phyloP scores from a whole-genome alignment of 2,797 vertebrate genomes.

The Lacerta viridis region DNA sequence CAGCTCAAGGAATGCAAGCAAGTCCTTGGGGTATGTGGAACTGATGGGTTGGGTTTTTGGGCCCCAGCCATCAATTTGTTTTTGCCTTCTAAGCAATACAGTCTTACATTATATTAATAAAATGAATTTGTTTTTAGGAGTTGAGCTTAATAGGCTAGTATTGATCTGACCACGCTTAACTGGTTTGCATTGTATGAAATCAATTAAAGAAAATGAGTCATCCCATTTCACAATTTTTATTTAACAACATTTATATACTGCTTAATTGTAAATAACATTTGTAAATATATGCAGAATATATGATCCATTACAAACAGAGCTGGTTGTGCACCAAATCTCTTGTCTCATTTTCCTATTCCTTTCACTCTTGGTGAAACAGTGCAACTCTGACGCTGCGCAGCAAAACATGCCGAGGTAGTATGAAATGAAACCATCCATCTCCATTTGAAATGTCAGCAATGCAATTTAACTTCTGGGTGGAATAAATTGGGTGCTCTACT shows the following conservation, averaged over 20 bases:
- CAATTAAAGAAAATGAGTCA: constrained; percentile 1
- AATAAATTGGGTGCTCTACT: constrained; percentile 24
- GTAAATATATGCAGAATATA: constrained; percentile 23
- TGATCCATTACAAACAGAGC: background rate
- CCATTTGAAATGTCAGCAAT: constrained; percentile 42
- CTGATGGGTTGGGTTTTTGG: background rate
- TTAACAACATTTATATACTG: too few relatives aligned
- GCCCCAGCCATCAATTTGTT: background rate
- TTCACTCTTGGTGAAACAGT: constrained; percentile 29
- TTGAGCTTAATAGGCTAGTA: background rate
- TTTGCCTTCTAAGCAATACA: background rate
- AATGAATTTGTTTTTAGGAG: constrained; percentile 1
- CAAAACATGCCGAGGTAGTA: constrained; percentile 9
- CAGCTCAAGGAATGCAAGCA: too few relatives aligned
- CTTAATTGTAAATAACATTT: too few relatives aligned
- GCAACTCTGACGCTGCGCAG: background rate
- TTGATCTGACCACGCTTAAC: background rate
- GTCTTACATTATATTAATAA: background rate
- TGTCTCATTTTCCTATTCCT: constrained; percentile 58
- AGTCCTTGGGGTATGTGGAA: background rate
- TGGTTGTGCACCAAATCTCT: background rate
- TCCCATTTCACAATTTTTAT: background rate
- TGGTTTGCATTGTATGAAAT: background rate
- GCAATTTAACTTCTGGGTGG: constrained; percentile 30
- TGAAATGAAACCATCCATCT: constrained; percentile 55